Base-by-base conservation (phyloP, 2,113 vertebrate genomes). In the Nestor notabilis region DNA sequence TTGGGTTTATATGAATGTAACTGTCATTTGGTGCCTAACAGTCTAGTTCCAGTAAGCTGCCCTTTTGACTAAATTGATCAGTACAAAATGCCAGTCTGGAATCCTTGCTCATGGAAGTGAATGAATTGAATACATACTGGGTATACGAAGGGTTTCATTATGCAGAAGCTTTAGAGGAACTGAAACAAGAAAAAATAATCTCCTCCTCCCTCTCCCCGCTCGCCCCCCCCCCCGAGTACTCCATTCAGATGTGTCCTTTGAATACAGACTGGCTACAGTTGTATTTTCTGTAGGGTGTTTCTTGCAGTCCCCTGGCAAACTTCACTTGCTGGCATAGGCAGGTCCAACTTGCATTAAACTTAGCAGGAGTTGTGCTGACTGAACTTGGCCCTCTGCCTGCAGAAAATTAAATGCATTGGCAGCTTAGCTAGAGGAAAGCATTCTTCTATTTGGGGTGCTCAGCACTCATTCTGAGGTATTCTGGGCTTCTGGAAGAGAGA, bases 321-420 rank as follows among this genome's bases (percentile, higher is more conserved):
- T 93, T 80, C 46, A 9, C n/a, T 94, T 86, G 63, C 87, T 97
- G 95, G 94, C 89, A 63, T 18, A 41, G 81, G 49, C n/a, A 64
- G 84, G 13, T 31, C 52, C 66, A 87, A n/a, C 65, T 91, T 81
- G 86, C 69, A 89, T 95, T 94, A 95, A 83, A 93, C 49, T 69
- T 24, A 44, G 80, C 7, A 3, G 79, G 69, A 91, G 47, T 52
- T 91, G 68, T 61, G 74, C 74, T 83, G 85, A 61, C 83, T 92
- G 72, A 46, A 9, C n/a, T 91, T 95, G 95, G 96, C 92, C 24
- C 28, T 68, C 76, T 82, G 90, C 95, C 95, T 65, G 49, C 18
- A 76, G 94, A 89, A 95, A 95, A 97, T 97, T 93, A 92, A 96
- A 95, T 95, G 91, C 20, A 13, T 58, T 95, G 87, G 87, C 89